A percentile compares a stretch with the other conserved stretches of the same genome.
phyloP scores from a whole-genome alignment of 1,140 invertebrate genomes.

The Copidosoma floridanum region DNA sequence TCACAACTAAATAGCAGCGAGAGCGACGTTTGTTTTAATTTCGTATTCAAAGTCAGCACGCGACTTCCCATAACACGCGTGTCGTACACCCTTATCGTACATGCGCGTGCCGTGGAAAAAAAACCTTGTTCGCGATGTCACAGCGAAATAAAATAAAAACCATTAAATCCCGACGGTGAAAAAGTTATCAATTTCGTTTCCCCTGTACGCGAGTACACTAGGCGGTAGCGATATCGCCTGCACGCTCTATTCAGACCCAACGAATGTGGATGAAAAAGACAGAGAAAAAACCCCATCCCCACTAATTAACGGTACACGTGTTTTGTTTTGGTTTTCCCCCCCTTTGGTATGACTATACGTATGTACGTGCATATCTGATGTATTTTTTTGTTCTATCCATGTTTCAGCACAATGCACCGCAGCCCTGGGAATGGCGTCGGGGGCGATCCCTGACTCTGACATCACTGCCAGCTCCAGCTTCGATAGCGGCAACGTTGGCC shows the following conservation, averaged over 20 bases:
- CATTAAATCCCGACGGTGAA: not conserved
- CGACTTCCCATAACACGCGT: too few relatives aligned
- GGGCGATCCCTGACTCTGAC: constrained; percentile 66
- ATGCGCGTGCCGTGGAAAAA: not conserved
- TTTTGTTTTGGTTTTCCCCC: constrained; percentile 9
- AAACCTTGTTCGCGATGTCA: not conserved
- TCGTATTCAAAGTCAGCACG: too few relatives aligned
- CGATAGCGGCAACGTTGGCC: constrained; percentile 71
- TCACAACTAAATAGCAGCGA: too few relatives aligned
- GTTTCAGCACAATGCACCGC: constrained; percentile 65
- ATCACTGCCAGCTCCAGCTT: constrained; percentile 75
- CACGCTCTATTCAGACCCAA: too few relatives aligned
- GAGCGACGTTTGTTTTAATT: too few relatives aligned
- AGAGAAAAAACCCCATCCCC: not conserved
- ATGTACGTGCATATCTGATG: not conserved
- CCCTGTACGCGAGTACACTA: not conserved
- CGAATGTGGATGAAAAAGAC: not conserved
- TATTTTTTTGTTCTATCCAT: constrained; percentile 29
- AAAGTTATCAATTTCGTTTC: constrained; percentile 15
- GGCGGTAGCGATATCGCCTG: not conserved
- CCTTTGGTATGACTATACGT: too few relatives aligned
- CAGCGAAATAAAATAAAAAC: too few relatives aligned
- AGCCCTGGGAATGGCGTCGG: constrained; percentile 74
- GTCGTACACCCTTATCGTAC: too few relatives aligned
- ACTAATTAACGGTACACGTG: constrained; percentile 21